phyloP scores from a whole-genome alignment of 2,888 invertebrate genomes.

The Digitonthophagus gazella region DNA sequence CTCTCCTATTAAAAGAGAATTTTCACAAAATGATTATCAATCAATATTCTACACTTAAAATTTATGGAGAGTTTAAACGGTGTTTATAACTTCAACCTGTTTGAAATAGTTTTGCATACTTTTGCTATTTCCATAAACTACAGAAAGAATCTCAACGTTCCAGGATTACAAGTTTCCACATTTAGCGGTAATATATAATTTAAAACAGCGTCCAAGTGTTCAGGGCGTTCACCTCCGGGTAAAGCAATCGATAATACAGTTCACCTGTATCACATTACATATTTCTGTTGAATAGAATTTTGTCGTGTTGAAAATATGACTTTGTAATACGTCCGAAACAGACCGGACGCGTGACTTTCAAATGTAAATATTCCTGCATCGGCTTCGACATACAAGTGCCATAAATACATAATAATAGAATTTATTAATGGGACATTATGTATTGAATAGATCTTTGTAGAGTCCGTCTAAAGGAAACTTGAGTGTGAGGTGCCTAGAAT shows the following conservation, averaged over 20 bases:
- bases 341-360: neutral
- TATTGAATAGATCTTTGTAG: neutral
- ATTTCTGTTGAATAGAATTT: neutral
- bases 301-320: neutral
- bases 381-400: neutral
- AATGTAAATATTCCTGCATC: neutral
- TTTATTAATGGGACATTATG: neutral
- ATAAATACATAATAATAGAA: neutral
- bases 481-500: too few species aligned
- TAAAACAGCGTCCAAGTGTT: neutral
- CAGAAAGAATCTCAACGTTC: too few species aligned
- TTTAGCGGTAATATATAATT: too few species aligned
- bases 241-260: neutral
- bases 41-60: neutral
- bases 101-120: too few species aligned
- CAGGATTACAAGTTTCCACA: too few species aligned
- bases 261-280: neutral
- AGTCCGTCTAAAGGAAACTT: too few species aligned
- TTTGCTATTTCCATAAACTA: too few species aligned
- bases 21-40: too few species aligned
- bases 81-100: neutral
- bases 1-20: neutral
- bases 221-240: neutral
- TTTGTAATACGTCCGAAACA: neutral
- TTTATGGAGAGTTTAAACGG: neutral